Base-by-base conservation (phyloP, 2,113 vertebrate genomes). In the Camelus dromedarius region DNA sequence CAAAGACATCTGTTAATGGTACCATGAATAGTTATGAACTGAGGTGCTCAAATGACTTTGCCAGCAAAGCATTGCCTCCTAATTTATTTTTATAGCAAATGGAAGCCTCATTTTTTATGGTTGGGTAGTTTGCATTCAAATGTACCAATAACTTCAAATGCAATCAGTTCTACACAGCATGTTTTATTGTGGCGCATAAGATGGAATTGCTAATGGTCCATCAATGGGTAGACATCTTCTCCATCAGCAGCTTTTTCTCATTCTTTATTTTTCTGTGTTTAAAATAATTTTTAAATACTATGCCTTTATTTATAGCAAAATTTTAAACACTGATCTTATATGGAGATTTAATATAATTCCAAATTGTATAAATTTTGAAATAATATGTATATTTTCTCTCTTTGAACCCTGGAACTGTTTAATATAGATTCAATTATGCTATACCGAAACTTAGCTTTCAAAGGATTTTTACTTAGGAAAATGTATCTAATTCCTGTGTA, bases 31-130 rank as follows among this genome's bases (percentile, higher is more conserved):
- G 97, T 98, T 98, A 98, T 96, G 97, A 98, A 97, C 95, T 96
- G 89, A 98, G 97, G 95, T 96, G 86, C 97, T 97, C 96, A 94
- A 96, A 98, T 92, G 97, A 81, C 95, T 98, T 98, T 98, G 96
- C 97, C 96, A 97, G 97, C 95, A 98, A 98, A 96, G 81, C 95
- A 92, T 73, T 97, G 96, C 96, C 95, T 98, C 94, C 97, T 98
- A 97, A 97, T 97, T 98, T 98, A 98, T 98, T 98, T 98, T 98
- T 98, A 98, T 95, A 97, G 98, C 89, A 97, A 97, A 97, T 52
- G 72, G 97, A 96, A 97, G 94, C 79, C 92, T 98, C 94, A 52
- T 97, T 98, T 98, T 98, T 98, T 97, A 98, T 96, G 93, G 96
- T 96, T 98, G 97, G 96, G 96, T 97, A 97, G 97, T 98, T 98